Conservation (phyloP, 2,888 invertebrate species). For the Stenotaenia linearis region DNA sequence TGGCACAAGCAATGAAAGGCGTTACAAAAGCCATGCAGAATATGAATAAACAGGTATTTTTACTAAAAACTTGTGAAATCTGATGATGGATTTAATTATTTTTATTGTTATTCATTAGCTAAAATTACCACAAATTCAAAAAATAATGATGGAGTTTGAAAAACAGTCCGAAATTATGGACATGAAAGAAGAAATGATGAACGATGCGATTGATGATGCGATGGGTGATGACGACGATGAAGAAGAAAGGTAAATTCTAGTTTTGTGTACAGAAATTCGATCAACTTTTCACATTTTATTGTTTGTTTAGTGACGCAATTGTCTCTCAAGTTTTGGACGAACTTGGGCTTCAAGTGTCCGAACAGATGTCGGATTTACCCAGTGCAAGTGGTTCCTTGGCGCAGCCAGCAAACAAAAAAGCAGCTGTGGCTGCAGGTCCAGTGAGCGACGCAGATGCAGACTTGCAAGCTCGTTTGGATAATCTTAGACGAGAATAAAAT, state of each 20-base stretch:
- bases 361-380: constrained; percentile 85
- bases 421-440: constrained; percentile 41
- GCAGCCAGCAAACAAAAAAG: constrained; percentile 44
- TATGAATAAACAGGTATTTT: constrained; percentile 72
- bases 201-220: constrained; percentile 98
- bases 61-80: not conserved
- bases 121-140: constrained; percentile 97
- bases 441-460: constrained; percentile 90
- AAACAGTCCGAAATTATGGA: constrained; percentile 99
- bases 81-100: not conserved
- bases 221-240: constrained; percentile 98
- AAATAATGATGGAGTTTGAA: constrained; percentile 95
- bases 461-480: constrained; percentile 91
- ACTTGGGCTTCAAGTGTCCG: constrained; percentile 88
- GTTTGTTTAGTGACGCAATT: constrained; percentile 71
- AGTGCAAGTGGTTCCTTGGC: constrained; percentile 56
- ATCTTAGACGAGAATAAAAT: constrained; percentile 72
- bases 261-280: not conserved
- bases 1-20: constrained; percentile 99
- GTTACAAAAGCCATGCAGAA: constrained; percentile 97
- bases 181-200: constrained; percentile 99
- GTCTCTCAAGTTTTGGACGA: constrained; percentile 96
- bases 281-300: not conserved
- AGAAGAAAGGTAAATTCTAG: constrained; percentile 73
- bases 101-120: constrained; percentile 50